A percentile compares a stretch with the other conserved stretches of the same genome.
phyloP scores from a whole-genome alignment of 1,140 invertebrate species.

The Panagrolaimus sp. region DNA sequence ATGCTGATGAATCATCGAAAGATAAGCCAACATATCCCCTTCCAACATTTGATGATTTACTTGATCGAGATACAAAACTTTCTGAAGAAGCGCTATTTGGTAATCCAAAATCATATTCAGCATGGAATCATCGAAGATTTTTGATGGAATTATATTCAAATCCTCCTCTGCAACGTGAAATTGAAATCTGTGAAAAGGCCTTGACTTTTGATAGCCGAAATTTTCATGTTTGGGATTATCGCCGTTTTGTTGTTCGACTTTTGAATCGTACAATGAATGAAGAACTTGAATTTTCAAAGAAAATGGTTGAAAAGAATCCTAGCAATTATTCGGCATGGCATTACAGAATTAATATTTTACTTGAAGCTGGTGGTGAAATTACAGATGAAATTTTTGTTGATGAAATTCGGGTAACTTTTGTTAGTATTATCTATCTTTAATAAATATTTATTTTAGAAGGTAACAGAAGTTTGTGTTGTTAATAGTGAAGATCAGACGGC shows the following conservation, averaged over 20 bases:
- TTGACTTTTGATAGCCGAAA: slow-evolving; percentile 38
- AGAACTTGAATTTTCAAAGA: slow-evolving; percentile 35
- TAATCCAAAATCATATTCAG: slow-evolving; percentile 45
- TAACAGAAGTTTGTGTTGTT: slow-evolving; percentile 27
- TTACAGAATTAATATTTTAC: slow-evolving; percentile 26
- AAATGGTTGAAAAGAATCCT: slow-evolving; percentile 23
- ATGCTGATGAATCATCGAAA: background rate
- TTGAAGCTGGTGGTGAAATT: slow-evolving; percentile 1
- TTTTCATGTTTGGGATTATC: slow-evolving; percentile 47
- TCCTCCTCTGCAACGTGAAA: slow-evolving; percentile 25
- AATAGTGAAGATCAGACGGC: slow-evolving; percentile 47
- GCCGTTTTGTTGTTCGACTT: slow-evolving; percentile 37
- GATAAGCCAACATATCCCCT: background rate
- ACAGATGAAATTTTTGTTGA: slow-evolving; percentile 25
- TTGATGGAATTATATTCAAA: slow-evolving; percentile 20
- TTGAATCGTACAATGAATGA: slow-evolving; percentile 26
- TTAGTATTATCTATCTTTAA: slow-evolving; percentile 16
- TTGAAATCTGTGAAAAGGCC: slow-evolving; percentile 39
- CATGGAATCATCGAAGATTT: slow-evolving; percentile 44
- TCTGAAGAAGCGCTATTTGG: slow-evolving; percentile 28
- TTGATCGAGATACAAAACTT: slow-evolving; percentile 35
- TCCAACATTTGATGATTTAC: slow-evolving; percentile 16
- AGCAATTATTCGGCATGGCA: slow-evolving; percentile 40
- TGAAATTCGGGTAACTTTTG: slow-evolving; percentile 29
- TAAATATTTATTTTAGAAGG: slow-evolving; percentile 30